Base-by-base conservation (phyloP, 2,888 invertebrate genomes). In the Laothoe populi region DNA sequence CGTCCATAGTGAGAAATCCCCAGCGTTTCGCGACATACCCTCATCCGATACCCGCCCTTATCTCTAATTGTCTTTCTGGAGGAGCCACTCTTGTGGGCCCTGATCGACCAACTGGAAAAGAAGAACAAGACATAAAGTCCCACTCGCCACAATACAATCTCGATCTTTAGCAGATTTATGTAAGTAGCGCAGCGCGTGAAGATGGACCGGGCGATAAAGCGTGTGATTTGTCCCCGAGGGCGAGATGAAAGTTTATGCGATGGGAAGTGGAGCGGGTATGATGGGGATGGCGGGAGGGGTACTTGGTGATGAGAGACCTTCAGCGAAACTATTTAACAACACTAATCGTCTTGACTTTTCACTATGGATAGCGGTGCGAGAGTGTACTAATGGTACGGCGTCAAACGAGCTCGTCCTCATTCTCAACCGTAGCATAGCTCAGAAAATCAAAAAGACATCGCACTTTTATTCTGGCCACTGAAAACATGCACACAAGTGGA, bases 41-140 rank as follows among this genome's bases (percentile, higher is more conserved):
- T 84, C 89, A 84, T 87, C 88, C 83, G 87, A 87, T 81, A 84
- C 90, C 90, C 87, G 84, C 88, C 88, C 87, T 79, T 87, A 89
- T 84, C 79, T 87, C 89, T 92, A 92, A 92, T 92, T 92, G 90
- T 92, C 92, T 92, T 92, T 92, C 92, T 89, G 92, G 89, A 92
- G 84, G 86, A 92, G 92, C 92, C 92, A 92, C 90, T 92, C 92
- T 91, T 92, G 91, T 88, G 90, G 90, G 86, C 91, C 92, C 92
- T 92, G 92, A 91, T 92, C 92, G 90, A 92, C 92, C 92, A 92
- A 88, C 92, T 92, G 92, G 88, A 92, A 92, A 92, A 92, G 91
- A 92, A 92, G 90, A 92, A 92, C 89, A 92, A 85, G 91, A 89
- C 89, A 90, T 92, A 87, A 85, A 91, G 89, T 90, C 91, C 90